Evolutionary conservation across 2,888 invertebrate genomes (phyloP), one percentile per base, ranked within the genome.

Genomic region (Rambutsinella grinnellia): DNA sequence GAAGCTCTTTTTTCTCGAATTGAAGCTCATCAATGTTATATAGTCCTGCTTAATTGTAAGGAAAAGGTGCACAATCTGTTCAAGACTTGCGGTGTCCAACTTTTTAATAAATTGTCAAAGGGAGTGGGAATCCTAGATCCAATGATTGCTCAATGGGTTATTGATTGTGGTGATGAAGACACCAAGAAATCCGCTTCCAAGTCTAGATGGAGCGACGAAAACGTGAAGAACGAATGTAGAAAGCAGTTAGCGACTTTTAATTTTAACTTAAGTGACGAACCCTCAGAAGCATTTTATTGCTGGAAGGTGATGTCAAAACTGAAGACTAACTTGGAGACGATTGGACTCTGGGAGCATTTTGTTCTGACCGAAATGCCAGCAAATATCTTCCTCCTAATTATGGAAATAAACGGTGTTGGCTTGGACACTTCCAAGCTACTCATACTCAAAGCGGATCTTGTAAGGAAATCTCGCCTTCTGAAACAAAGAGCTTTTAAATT

Each of bases 341-440:
- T 88, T 85, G 86, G 87, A 76, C 85, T 91, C n/a, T 86, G 87
- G 66, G 86, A 88, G 66, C 86, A 87, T 60, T 88, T 90, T 84
- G 85, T 81, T 82, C 10, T 85, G 92, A 87, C 92, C 6, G 97
- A 97, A 89, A 94, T 93, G 91, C 91, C 91, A 75, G 88, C 91
- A 8, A 87, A 93, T 26, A 85, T 89, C 49, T 90, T 92, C 49
- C 86, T 97, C 66, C 90, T 92, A 5, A 89, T 90, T 79, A 94
- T 95, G 91, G 97, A 97, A 88, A 86, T 91, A 78, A 88, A 90
- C 85, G 97, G 97, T 0, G 90, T 97, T 84, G 91, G 92, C 28
- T 89, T 93, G 44, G 90, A 91, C 85, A 88, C 89, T 72, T 85
- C 87, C 27, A 87, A 90, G 6, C 88, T 93, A 17, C 89, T 91